Conservation (phyloP, 1,140 invertebrate genomes). For the Metopolophium dirhodum region DNA sequence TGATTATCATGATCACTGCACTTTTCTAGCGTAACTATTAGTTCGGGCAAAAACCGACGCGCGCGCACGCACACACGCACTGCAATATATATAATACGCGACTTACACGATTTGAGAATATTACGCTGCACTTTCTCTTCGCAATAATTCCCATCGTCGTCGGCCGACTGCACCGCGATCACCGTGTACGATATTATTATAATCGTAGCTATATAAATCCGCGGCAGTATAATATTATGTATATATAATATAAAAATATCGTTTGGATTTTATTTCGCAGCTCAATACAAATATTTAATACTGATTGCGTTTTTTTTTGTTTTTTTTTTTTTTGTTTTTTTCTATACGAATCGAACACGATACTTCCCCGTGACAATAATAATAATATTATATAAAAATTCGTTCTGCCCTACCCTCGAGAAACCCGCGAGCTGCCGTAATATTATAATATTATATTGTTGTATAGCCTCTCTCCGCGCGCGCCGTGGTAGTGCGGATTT, state of each 20-base stretch:
- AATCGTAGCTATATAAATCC: background rate
- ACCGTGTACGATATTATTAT: slow-evolving; percentile 1
- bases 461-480: background rate
- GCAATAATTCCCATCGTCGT: background rate
- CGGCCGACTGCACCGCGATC: background rate
- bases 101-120: slow-evolving; percentile 15
- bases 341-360: background rate
- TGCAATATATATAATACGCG: background rate
- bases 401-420: background rate
- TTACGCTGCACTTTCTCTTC: slow-evolving; percentile 20
- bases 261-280: background rate
- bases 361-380: background rate
- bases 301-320: background rate
- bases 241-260: background rate
- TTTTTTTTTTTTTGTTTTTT: background rate
- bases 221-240: too few species aligned
- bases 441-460: slow-evolving; percentile 27
- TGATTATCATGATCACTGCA: background rate
- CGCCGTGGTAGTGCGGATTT: slow-evolving; percentile 11
- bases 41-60: background rate
- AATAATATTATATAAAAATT: slow-evolving; percentile 43
- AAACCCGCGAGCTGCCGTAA: background rate
- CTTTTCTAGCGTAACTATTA: background rate
- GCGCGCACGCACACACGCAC: background rate
- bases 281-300: background rate